Evolutionary conservation across 2,113 vertebrate species (phyloP).

Genomic region (Leucosticte australis): DNA sequence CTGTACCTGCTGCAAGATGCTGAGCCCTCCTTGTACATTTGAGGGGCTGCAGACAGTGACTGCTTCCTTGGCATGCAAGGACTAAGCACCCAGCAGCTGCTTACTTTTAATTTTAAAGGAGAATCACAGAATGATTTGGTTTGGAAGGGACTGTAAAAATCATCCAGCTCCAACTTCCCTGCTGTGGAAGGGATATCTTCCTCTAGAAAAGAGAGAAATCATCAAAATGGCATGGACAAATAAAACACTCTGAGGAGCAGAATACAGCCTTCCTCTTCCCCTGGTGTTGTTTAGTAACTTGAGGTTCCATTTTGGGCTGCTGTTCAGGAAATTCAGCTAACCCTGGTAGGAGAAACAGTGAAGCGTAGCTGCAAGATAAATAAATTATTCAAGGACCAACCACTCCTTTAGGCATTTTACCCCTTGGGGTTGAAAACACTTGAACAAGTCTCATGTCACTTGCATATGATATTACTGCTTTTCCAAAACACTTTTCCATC

Average conservation of each 20-base stretch:
- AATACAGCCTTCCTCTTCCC: not conserved
- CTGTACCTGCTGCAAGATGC: not conserved
- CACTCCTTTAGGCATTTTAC: not conserved
- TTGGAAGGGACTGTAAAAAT: not conserved
- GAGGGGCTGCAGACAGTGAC: not conserved
- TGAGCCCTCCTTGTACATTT: not conserved
- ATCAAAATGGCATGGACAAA: not conserved
- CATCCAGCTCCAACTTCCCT: not conserved
- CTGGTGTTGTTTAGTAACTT: not conserved
- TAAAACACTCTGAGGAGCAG: not conserved
- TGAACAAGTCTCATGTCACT: conserved; percentile 35
- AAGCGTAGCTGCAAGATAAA: conserved; percentile 28
- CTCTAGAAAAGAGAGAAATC: not conserved
- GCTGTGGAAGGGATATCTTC: not conserved
- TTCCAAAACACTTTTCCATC: conserved; percentile 34
- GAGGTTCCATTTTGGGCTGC: not conserved
- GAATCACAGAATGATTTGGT: not conserved
- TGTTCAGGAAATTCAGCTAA: conserved; percentile 22
- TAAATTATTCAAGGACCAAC: conserved; percentile 41
- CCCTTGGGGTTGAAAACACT: conserved; percentile 19
- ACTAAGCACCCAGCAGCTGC: not conserved
- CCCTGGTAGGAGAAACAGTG: not conserved
- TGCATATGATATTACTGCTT: conserved; percentile 11
- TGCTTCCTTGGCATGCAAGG: not conserved
- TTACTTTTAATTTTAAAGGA: not conserved